A percentile compares a stretch with the other conserved stretches of the same genome.
Conservation (phyloP, 1,140 invertebrate genomes). For the Pseudomyrmex sp. region DNA sequence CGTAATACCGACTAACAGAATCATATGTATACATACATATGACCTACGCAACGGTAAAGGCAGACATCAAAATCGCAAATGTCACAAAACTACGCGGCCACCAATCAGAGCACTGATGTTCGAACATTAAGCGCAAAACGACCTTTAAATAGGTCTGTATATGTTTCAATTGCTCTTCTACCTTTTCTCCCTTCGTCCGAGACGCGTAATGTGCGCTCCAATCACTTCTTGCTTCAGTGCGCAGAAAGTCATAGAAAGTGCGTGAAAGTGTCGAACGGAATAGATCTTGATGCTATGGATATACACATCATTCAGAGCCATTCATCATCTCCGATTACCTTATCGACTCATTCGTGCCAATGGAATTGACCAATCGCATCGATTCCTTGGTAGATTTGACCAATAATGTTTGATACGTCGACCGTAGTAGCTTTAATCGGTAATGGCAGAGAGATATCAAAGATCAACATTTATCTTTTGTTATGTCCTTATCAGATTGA, state of each 20-base stretch:
- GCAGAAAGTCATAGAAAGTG: not conserved
- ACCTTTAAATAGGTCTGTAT: constrained; percentile 15
- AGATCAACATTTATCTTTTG: too few relatives aligned
- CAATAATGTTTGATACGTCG: too few relatives aligned
- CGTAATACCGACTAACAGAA: constrained; percentile 62
- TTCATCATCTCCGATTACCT: too few relatives aligned
- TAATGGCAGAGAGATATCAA: too few relatives aligned
- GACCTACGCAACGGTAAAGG: constrained; percentile 54
- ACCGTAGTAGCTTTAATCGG: too few relatives aligned
- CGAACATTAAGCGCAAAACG: constrained; percentile 5
- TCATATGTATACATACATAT: constrained; percentile 66
- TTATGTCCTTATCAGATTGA: too few relatives aligned
- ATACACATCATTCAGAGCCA: too few relatives aligned
- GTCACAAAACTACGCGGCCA: constrained; percentile 40
- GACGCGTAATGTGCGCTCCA: not conserved
- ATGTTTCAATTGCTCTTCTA: not conserved
- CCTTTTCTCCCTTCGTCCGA: not conserved
- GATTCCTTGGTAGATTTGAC: too few relatives aligned
- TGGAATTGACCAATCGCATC: too few relatives aligned
- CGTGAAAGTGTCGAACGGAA: not conserved
- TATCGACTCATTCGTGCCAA: too few relatives aligned
- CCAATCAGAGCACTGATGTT: constrained; percentile 49
- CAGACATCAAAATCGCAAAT: constrained; percentile 62
- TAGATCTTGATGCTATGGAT: too few relatives aligned
- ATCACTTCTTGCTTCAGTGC: not conserved